Evolutionary conservation across 2,888 invertebrate species (phyloP).

Genomic region (Nowickia ferox): DNA sequence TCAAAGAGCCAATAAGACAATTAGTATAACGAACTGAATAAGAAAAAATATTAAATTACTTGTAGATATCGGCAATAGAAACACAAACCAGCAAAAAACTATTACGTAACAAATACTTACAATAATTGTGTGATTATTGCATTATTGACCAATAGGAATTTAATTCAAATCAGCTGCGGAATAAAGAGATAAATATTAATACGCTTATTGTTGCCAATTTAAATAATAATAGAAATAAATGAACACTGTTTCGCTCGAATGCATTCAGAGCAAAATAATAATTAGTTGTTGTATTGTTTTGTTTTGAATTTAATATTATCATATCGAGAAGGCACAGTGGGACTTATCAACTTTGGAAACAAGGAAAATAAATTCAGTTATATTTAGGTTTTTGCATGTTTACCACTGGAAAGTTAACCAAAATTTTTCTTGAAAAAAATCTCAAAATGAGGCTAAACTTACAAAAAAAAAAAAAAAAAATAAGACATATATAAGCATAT

Average conservation of each 20-base stretch:
- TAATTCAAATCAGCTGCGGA: conserved; percentile 58
- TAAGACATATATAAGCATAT: no score
- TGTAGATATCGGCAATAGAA: conserved; percentile 31
- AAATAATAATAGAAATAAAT: conserved; percentile 26
- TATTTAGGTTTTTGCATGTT: no score
- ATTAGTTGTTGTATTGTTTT: conserved; percentile 48
- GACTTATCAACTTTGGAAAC: no score
- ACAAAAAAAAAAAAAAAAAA: no score
- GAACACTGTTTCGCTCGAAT: background rate
- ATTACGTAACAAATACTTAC: conserved; percentile 33
- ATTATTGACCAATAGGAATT: conserved; percentile 68
- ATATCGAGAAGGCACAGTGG: conserved; percentile 4
- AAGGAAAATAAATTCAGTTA: background rate
- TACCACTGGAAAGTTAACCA: no score
- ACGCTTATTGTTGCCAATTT: conserved; percentile 42
- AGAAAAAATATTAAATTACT: conserved; percentile 21
- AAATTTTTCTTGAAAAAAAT: no score
- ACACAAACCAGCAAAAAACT: conserved; percentile 18
- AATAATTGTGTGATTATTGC: conserved; percentile 30
- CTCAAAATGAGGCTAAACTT: no score
- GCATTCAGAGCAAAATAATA: conserved; percentile 41
- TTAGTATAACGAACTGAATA: conserved; percentile 31
- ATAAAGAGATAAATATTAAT: conserved; percentile 5
- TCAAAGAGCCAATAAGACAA: conserved; percentile 45
- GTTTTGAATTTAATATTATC: conserved; percentile 14